A percentile compares a stretch with the other conserved stretches of the same genome.
phyloP scores from a whole-genome alignment of 2,888 invertebrate genomes.

The Thumatha senex region DNA sequence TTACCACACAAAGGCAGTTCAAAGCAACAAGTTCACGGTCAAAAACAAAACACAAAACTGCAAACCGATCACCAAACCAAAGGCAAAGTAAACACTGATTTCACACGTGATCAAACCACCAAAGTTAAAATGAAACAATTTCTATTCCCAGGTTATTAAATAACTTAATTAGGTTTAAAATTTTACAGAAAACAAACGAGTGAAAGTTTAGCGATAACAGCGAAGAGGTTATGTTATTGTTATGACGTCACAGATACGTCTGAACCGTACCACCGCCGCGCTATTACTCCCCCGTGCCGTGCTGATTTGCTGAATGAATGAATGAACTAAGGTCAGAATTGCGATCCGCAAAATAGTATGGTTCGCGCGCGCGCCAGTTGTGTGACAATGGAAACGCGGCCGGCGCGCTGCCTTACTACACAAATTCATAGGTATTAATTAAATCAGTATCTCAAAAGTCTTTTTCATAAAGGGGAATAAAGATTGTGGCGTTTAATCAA shows the following conservation, averaged over 20 bases:
- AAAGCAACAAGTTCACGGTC: slow-evolving; percentile 69
- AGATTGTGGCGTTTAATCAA: too few relatives aligned
- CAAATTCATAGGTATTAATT: too few relatives aligned
- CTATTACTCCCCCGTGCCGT: too few relatives aligned
- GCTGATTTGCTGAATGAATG: slow-evolving; percentile 32
- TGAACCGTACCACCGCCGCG: slow-evolving; percentile 48
- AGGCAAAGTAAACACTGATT: slow-evolving; percentile 61
- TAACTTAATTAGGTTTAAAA: slow-evolving; percentile 15
- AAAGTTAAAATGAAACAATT: slow-evolving; percentile 11
- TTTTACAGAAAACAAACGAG: slow-evolving; percentile 31
- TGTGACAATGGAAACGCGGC: not conserved
- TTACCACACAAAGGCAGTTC: slow-evolving; percentile 55
- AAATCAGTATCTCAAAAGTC: too few relatives aligned
- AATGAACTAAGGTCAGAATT: not conserved
- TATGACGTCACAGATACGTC: slow-evolving; percentile 48
- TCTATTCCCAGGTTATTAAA: slow-evolving; percentile 2
- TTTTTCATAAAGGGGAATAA: too few relatives aligned
- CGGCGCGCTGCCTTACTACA: not conserved
- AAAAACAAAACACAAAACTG: slow-evolving; percentile 51
- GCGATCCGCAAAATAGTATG: not conserved
- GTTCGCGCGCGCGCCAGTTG: not conserved
- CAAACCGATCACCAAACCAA: slow-evolving; percentile 58
- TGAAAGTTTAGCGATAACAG: slow-evolving; percentile 61
- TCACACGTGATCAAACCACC: slow-evolving; percentile 43
- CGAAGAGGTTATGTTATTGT: slow-evolving; percentile 71